These are phyloP conservation scores for Ceratina japonica DNA, from an alignment of 1,140 invertebrate genomes.

Conservation along the genomic window DNA sequence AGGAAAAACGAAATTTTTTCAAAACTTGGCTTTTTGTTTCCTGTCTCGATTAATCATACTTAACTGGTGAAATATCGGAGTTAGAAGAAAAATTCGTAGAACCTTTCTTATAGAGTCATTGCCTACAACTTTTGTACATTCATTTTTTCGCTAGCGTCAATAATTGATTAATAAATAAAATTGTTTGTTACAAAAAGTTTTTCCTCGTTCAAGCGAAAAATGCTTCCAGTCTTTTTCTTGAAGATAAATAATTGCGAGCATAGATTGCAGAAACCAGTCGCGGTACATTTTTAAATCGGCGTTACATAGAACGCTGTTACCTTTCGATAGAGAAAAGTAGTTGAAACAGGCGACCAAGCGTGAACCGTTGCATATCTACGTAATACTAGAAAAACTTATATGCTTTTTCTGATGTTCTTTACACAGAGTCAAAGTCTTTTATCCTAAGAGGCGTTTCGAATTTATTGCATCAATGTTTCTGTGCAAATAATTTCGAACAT, in stretches of 20 bases:
- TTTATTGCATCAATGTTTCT: no score
- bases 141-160: no score
- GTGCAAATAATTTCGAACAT: no score
- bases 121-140: no score
- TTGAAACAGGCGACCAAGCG: slow-evolving; percentile 1
- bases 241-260: neutral
- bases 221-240: neutral
- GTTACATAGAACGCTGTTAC: slow-evolving; percentile 17
- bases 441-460: no score
- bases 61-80: no score
- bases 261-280: slow-evolving; percentile 9
- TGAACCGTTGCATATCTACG: neutral
- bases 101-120: no score
- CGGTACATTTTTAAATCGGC: neutral
- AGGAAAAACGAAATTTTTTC: no score
- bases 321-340: slow-evolving; percentile 27
- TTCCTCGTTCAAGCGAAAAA: neutral
- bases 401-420: neutral
- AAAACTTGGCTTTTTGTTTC: no score
- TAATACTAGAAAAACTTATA: neutral
- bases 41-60: no score
- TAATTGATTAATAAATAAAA: no score
- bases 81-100: no score
- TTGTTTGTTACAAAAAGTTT: neutral
- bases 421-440: neutral